Conservation (phyloP, 2,888 invertebrate genomes). For the Amphipyra tragopoginis region DNA sequence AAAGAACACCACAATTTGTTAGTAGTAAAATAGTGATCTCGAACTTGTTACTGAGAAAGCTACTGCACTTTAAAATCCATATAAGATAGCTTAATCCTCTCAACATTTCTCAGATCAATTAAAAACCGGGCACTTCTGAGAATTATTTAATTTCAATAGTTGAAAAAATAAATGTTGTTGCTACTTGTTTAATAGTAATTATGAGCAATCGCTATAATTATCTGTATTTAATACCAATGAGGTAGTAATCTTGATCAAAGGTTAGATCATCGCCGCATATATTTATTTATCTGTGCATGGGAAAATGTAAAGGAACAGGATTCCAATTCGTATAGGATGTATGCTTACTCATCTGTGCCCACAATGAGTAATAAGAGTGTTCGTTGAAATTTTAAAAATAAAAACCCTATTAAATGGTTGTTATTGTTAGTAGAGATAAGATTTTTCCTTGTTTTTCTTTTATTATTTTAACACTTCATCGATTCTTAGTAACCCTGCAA, state of each 20-base stretch:
- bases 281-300: slow-evolving; percentile 65
- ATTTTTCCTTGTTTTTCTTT: slow-evolving; percentile 25
- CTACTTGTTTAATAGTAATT: slow-evolving; percentile 62
- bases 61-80: slow-evolving; percentile 41
- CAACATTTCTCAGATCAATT: slow-evolving; percentile 49
- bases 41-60: slow-evolving; percentile 28
- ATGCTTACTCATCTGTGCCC: slow-evolving; percentile 69
- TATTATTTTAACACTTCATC: slow-evolving; percentile 1
- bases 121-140: slow-evolving; percentile 39
- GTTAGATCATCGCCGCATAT: slow-evolving; percentile 73
- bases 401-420: slow-evolving; percentile 13
- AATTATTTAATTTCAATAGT: slow-evolving; percentile 43
- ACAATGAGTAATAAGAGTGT: slow-evolving; percentile 66
- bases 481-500: slow-evolving; percentile 7
- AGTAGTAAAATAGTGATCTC: slow-evolving; percentile 41
- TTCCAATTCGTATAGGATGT: slow-evolving; percentile 67
- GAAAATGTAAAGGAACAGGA: slow-evolving; percentile 71
- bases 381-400: slow-evolving; percentile 45
- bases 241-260: slow-evolving; percentile 68
- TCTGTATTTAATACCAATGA: slow-evolving; percentile 70
- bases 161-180: slow-evolving; percentile 40
- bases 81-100: slow-evolving; percentile 29
- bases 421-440: neutral
- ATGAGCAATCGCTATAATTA: slow-evolving; percentile 73
- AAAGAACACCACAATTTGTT: slow-evolving; percentile 35